A percentile compares a stretch with the other conserved stretches of the same genome.
Evolutionary conservation across 2,888 invertebrate genomes (phyloP).

Genomic region (Eudemis profundana): DNA sequence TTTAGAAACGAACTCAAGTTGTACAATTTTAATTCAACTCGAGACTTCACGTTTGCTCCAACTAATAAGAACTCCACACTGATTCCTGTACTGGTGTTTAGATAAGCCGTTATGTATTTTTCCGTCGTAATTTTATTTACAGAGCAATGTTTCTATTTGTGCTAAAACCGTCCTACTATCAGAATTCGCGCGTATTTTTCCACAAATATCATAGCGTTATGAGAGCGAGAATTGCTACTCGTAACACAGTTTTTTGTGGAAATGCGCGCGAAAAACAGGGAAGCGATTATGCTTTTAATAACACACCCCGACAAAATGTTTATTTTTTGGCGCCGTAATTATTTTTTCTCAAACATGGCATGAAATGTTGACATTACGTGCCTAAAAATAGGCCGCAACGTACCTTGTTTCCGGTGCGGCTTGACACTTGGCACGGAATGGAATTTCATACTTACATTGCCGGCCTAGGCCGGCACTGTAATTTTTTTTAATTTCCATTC

Average conservation of each 20-base stretch:
- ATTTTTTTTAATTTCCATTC: too few species aligned
- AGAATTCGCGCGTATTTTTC: background rate
- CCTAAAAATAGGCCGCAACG: too few species aligned
- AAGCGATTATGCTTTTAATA: too few species aligned
- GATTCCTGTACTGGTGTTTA: constrained; percentile 11
- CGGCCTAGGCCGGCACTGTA: too few species aligned
- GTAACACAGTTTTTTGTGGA: background rate
- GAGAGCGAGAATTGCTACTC: background rate
- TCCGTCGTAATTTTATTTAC: constrained; percentile 19
- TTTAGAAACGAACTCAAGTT: constrained; percentile 7
- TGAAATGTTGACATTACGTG: too few species aligned
- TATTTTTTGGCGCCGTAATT: too few species aligned
- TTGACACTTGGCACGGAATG: too few species aligned
- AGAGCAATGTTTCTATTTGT: background rate
- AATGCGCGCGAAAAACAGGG: background rate
- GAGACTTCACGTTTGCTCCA: background rate
- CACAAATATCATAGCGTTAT: background rate
- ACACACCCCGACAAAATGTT: too few species aligned
- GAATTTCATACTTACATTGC: too few species aligned
- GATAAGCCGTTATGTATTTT: constrained; percentile 11
- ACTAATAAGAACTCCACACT: constrained; percentile 7
- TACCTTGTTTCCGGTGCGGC: too few species aligned
- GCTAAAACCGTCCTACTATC: background rate
- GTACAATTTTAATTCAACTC: constrained; percentile 2
- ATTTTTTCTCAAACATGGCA: too few species aligned